Evolutionary conservation across 2,797 vertebrate genomes (phyloP), one percentile per base, ranked within the genome.

Genomic region (Tolypeutes matacus): DNA sequence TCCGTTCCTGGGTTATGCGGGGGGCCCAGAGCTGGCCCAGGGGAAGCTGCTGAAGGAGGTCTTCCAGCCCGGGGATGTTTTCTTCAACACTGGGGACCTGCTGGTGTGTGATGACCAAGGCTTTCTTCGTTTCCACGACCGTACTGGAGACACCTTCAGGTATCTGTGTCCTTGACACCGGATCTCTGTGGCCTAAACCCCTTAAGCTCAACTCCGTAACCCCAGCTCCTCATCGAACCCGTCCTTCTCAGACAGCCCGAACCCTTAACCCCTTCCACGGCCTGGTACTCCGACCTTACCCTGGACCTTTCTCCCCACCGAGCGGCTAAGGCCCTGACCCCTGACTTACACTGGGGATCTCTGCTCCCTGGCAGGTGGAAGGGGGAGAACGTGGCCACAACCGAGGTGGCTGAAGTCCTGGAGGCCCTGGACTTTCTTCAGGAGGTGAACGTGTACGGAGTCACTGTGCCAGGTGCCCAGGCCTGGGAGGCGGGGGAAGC

Each of bases 351-450:
- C 3, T 7, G n/a, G 8, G 42, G 13, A 15, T 42, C 51, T 72
- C 27, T 25, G 36, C 80, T 83, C 27, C 69, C 91, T 7, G 49
- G 2, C 97, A 99, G 99, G 97, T 99, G 99, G 99, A 99, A 99
- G 97, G 99, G 99, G 0, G 99, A 99, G 94, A 99, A 99, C 0
- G 99, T 99, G 12, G 99, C 99, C 96, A 99, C 99, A 0, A 99
- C 99, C 0, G 99, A 99, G 92, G 99, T 99, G 77, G 98, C 99
- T 0, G 98, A 99, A 91, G 98, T 98, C 72, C 85, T 99, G 46
- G 98, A 98, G 31, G 92, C 97, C 73, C 97, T 99, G 86, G 98
- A 99, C 12, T 98, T 98, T 27, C 98, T 99, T 69, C 98, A 98
- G 96, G 99, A 99, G 27, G 99, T 98, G 91, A 99, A 98, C 2